Percentiles rank a stretch among this genome's conserved stretches.
Evolutionary conservation across 2,113 vertebrate species (phyloP).

Genomic region (Zosterops borbonicus): DNA sequence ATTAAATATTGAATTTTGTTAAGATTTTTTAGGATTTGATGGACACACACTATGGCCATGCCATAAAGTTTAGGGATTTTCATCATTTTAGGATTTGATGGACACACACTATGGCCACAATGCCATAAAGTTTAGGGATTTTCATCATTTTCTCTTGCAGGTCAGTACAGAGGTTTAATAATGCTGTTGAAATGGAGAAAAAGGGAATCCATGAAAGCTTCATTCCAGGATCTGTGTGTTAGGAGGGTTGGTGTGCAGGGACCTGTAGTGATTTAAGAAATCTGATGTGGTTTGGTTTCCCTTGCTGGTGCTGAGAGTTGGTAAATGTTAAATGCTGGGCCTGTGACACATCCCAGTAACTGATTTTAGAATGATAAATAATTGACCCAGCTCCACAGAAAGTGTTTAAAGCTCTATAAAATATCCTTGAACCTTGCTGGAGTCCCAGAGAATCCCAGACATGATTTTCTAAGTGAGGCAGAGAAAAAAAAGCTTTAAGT

Average conservation of each 20-base stretch:
- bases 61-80: not conserved
- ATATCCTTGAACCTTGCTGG: not conserved
- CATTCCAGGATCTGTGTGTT: not conserved
- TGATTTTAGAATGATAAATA: not conserved
- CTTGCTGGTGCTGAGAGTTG: not conserved
- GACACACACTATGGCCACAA: not conserved
- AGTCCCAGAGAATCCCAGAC: not conserved
- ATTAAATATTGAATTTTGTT: not conserved
- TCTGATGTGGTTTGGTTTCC: not conserved
- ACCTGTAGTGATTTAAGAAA: not conserved
- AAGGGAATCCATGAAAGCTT: not conserved
- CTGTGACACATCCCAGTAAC: not conserved
- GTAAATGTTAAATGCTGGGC: rapidly evolving
- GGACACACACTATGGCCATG: not conserved
- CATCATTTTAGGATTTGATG: not conserved
- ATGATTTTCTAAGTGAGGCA: not conserved
- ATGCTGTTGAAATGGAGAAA: not conserved
- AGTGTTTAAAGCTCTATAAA: not conserved
- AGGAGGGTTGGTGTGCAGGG: not conserved
- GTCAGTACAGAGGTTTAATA: not conserved
- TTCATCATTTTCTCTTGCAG: not conserved
- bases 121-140: not conserved
- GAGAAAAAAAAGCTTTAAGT: not conserved
- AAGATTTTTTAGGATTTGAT: not conserved
- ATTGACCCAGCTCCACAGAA: rapidly evolving